Evolutionary conservation across 92 coral and sea anemone species (phyloP), one percentile per base, ranked within the genome.

Genomic region (Porites divaricata): DNA sequence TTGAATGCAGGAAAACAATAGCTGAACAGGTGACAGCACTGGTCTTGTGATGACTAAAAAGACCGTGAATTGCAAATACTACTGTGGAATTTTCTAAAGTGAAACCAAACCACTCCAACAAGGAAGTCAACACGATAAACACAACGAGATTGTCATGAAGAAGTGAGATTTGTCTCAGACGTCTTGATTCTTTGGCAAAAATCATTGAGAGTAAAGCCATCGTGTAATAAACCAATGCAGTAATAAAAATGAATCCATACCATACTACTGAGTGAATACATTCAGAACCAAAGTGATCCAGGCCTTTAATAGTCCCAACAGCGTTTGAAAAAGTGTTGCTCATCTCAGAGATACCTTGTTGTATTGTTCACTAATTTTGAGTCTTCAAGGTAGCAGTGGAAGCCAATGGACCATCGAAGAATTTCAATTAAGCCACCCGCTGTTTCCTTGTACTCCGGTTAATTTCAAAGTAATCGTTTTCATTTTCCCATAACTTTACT

Each of bases 121-220:
- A 70, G 4, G 78, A 45, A 45, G 86, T 62, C 1, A 72, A 71
- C 59, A 81, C 8, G n/a, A 81, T 59, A 21, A 70, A 81, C 49
- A 81, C 6, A 3, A 81, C 25, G 9, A 81, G 14, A 4, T 81
- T 71, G 51, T 81, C 86, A 16, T 81, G 86, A 72, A 81, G 78
- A 62, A 70, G 70, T 0, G 86, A 81, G 25, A 81, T 59, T 72
- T 70, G 71, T n/a, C 71, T 57, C 1, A 81, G 63, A 1, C 86
- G 59, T 50, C 78, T 62, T 22, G 86, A 81, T 28, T 81, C 86
- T 23, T 81, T 81, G 25, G 61, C 21, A 54, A 81, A 81, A 35
- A 81, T 12, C 86, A 81, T 81, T 1, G 86, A 71, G 10, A 81
- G 48, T 9, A 81, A 78, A 24, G 70, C 77, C 78, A 81, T 49